Evolutionary conservation across 2,888 invertebrate genomes (phyloP).

Genomic region (Lomographa bimaculata): DNA sequence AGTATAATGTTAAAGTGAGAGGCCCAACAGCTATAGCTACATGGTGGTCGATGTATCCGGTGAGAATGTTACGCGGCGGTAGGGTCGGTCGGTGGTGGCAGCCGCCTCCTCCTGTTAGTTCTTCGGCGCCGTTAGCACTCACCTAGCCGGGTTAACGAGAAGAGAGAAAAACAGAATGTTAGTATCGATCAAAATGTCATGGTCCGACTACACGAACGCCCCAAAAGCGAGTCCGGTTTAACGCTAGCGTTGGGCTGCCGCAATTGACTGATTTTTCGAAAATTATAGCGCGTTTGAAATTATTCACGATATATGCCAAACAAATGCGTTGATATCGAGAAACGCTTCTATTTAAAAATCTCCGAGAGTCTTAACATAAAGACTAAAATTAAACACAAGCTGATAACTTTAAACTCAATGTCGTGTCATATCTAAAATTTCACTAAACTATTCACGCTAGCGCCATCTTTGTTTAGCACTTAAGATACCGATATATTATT

Average conservation of each 20-base stretch:
- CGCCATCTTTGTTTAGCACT: background rate
- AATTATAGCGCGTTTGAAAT: slow-evolving; percentile 4
- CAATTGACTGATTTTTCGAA: slow-evolving; percentile 3
- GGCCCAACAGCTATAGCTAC: slow-evolving; percentile 83
- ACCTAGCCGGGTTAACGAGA: slow-evolving; percentile 90
- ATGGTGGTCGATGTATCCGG: slow-evolving; percentile 80
- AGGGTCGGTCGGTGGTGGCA: slow-evolving; percentile 57
- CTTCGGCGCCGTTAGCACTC: slow-evolving; percentile 89
- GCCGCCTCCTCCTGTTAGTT: slow-evolving; percentile 77
- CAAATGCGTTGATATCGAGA: too few species aligned
- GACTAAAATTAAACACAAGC: too few species aligned
- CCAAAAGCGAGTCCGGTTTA: slow-evolving; percentile 62
- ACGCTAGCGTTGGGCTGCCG: slow-evolving; percentile 61
- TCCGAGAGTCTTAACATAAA: too few species aligned
- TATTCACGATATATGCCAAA: too few species aligned
- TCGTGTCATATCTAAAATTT: too few species aligned
- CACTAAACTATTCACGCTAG: background rate
- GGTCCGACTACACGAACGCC: slow-evolving; percentile 71
- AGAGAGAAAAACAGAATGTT: slow-evolving; percentile 89
- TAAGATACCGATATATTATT: too few species aligned
- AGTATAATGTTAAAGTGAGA: slow-evolving; percentile 82
- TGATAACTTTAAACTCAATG: too few species aligned
- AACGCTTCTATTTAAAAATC: too few species aligned
- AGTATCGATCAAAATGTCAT: slow-evolving; percentile 84
- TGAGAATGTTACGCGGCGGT: slow-evolving; percentile 77